phyloP scores from a whole-genome alignment of 1,140 invertebrate species.

The Zaprionus gabonicus region DNA sequence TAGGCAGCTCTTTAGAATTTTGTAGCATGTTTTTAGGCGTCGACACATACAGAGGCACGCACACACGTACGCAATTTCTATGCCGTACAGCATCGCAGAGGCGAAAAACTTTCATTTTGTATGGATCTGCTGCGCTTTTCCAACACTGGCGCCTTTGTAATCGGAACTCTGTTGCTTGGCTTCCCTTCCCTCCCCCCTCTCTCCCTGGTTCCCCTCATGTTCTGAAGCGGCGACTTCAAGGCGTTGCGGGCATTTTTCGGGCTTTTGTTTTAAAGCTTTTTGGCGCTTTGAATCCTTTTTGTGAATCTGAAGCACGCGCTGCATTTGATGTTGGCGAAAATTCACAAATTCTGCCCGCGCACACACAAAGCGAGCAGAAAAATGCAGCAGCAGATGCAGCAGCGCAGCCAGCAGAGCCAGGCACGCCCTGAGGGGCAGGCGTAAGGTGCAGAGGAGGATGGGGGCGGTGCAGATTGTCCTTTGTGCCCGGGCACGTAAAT shows the following conservation, averaged over 20 bases:
- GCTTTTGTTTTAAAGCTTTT: slow-evolving; percentile 64
- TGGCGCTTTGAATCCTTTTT: slow-evolving; percentile 59
- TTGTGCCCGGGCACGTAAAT: slow-evolving; percentile 55
- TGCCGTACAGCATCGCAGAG: slow-evolving; percentile 2
- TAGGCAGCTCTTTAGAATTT: slow-evolving; percentile 62
- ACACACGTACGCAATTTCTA: slow-evolving; percentile 42
- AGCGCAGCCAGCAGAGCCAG: neutral
- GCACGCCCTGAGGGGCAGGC: neutral
- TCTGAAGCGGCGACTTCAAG: slow-evolving; percentile 47
- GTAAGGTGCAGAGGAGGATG: neutral
- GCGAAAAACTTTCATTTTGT: slow-evolving; percentile 38
- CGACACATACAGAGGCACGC: slow-evolving; percentile 19
- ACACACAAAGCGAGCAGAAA: neutral
- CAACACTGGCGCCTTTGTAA: slow-evolving; percentile 37
- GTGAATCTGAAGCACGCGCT: slow-evolving; percentile 64
- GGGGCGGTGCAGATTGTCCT: slow-evolving; percentile 26
- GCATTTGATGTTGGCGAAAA: slow-evolving; percentile 72
- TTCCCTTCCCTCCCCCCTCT: neutral
- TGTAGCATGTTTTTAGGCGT: slow-evolving; percentile 54
- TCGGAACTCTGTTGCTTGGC: slow-evolving; percentile 16
- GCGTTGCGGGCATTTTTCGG: slow-evolving; percentile 47
- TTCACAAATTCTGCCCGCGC: slow-evolving; percentile 55
- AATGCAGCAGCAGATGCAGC: slow-evolving; percentile 8
- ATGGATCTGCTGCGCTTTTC: slow-evolving; percentile 46
- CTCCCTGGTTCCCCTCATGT: neutral